phyloP scores from a whole-genome alignment of 2,888 invertebrate genomes.

The Prosopocoilus inquinatus region DNA sequence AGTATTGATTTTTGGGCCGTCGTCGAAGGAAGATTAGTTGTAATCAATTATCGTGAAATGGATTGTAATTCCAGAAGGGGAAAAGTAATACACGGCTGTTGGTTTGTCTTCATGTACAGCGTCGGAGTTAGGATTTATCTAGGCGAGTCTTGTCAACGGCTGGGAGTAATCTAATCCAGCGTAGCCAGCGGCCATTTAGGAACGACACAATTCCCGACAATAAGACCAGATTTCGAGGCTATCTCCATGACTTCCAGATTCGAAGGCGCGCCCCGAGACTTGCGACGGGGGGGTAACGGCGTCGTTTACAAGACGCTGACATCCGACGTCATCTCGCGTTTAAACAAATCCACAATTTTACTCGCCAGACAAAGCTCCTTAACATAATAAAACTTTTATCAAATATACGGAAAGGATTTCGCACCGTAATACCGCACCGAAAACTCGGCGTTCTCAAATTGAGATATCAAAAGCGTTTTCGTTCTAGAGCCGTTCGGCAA shows the following conservation, averaged over 20 bases:
- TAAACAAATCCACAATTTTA: constrained; percentile 21
- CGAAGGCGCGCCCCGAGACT: constrained; percentile 5
- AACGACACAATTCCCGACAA: constrained; percentile 31
- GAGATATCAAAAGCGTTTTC: no score
- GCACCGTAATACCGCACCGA: no score
- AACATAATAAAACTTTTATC: constrained; percentile 9
- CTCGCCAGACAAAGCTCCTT: constrained; percentile 6
- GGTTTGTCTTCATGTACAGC: constrained; percentile 28
- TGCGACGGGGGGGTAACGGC: constrained; percentile 6
- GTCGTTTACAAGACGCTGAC: constrained; percentile 20
- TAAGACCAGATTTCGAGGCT: constrained; percentile 21
- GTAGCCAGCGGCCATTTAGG: constrained; percentile 39
- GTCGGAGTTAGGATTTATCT: constrained; percentile 16
- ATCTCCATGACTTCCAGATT: constrained; percentile 10
- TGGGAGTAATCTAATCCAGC: constrained; percentile 38
- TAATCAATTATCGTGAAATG: no score
- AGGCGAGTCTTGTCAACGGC: constrained; percentile 24
- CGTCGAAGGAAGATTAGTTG: no score
- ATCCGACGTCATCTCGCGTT: constrained; percentile 22
- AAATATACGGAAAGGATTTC: neutral
- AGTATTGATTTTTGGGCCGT: no score
- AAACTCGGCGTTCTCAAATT: no score
- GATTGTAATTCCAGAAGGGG: constrained; percentile 5
- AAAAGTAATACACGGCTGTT: constrained; percentile 23
- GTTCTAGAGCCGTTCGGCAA: no score